Percentiles rank a stretch among this genome's conserved stretches.
Conservation (phyloP, 2,888 invertebrate species). For the Halictus quadricinctus region DNA sequence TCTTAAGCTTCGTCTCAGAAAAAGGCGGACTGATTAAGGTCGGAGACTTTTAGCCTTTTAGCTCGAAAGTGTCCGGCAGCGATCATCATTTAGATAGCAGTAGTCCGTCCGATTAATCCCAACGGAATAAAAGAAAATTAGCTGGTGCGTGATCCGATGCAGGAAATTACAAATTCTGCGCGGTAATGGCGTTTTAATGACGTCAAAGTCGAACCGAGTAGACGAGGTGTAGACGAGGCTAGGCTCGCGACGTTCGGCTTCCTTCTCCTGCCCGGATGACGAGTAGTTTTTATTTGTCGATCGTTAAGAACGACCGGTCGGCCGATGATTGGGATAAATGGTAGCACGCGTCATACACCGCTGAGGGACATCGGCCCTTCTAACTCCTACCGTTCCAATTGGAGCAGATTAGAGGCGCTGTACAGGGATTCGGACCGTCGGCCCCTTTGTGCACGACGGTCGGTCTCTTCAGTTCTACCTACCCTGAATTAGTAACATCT, state of each 20-base stretch:
- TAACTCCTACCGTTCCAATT: constrained; percentile 75
- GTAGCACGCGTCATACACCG: constrained; percentile 80
- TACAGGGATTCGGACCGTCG: constrained; percentile 80
- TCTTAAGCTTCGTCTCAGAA: neutral
- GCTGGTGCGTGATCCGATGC: neutral
- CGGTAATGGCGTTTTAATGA: constrained; percentile 37
- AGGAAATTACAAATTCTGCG: constrained; percentile 28
- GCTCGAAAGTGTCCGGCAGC: neutral
- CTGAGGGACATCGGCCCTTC: constrained; percentile 71
- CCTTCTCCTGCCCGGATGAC: constrained; percentile 77
- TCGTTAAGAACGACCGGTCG: constrained; percentile 77
- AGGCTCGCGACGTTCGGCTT: constrained; percentile 64
- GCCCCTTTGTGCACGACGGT: constrained; percentile 77
- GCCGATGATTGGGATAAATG: constrained; percentile 82
- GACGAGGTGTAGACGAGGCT: constrained; percentile 52
- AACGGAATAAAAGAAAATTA: neutral
- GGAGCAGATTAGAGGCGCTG: constrained; percentile 81
- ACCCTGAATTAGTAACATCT: constrained; percentile 80
- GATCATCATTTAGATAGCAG: neutral
- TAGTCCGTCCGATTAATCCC: neutral
- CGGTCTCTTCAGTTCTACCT: constrained; percentile 73
- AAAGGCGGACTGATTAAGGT: neutral
- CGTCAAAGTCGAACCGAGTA: constrained; percentile 21
- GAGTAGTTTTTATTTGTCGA: constrained; percentile 79
- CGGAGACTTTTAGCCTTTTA: constrained; percentile 3